Evolutionary conservation across 2,888 invertebrate genomes (phyloP), one percentile per base, ranked within the genome.

Genomic region (Ectemnius continuus): DNA sequence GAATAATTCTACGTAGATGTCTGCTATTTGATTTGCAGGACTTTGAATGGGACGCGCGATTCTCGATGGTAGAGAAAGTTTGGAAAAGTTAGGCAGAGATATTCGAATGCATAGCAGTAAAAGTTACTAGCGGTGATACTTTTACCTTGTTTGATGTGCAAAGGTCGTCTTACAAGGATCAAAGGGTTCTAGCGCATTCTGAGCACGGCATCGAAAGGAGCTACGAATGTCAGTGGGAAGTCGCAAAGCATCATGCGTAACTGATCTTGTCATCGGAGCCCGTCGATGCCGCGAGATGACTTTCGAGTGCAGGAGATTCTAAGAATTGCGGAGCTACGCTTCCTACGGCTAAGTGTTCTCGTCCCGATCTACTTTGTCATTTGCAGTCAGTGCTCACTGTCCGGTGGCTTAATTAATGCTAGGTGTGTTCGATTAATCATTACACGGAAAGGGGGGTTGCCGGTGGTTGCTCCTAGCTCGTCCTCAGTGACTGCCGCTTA

Each of bases 401-500:
- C 60, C 48, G 58, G 45, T 67, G 36, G 36, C 61, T 61, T 71
- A 63, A 46, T 6, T 67, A 57, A 70, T 80, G 76, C 79, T 79
- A 79, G 65, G 46, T 73, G 36, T 36, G 58, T 76, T 70, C 70
- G 64, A 47, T 61, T 47, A 52, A 52, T 69, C 36, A 45, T 69
- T 61, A 69, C 57, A 48, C 58, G 46, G 16, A 60, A 52, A 65
- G 57, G 36, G 36, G 36, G 58, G 56, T 73, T 68, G 64, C 73
- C 57, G 48, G 69, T 66, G 76, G 36, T 59, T 56, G 73, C 73
- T 68, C 73, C 71, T 76, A 74, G 48, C 70, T 76, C 70, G 64
- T 80, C 79, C 69, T 72, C 67, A 73, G 66, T 65, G 65, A 70
- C 69, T 74, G 76, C 48, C 69, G 71, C 47, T 80, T 80, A 79